phyloP scores from a whole-genome alignment of 2,113 vertebrate species.

The Clarias magur region DNA sequence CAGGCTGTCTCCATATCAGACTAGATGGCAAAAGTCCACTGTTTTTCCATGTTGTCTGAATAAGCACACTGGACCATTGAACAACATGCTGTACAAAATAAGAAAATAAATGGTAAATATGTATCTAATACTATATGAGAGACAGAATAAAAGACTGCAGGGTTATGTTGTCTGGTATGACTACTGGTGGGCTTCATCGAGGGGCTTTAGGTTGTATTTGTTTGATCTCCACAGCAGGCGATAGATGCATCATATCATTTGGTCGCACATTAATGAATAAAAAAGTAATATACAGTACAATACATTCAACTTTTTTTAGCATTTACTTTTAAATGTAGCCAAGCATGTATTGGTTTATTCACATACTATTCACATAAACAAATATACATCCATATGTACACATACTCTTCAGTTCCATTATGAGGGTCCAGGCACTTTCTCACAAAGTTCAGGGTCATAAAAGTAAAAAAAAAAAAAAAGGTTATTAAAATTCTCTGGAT shows the following conservation, averaged over 20 bases:
- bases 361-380: conserved; percentile 76
- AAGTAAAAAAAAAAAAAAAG: not conserved
- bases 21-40: conserved; percentile 67
- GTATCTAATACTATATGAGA: conserved; percentile 47
- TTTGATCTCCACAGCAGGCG: conserved; percentile 32
- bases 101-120: conserved; percentile 50
- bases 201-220: conserved; percentile 44
- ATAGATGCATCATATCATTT: conserved; percentile 55
- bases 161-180: conserved; percentile 38
- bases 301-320: conserved; percentile 73
- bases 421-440: conserved; percentile 74
- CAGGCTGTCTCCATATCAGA: conserved; percentile 49
- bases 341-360: conserved; percentile 75
- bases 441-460: conserved; percentile 51
- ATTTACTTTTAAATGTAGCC: conserved; percentile 70
- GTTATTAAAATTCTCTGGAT: conserved; percentile 27
- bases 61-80: conserved; percentile 49
- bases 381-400: conserved; percentile 78
- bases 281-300: conserved; percentile 68
- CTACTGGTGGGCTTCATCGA: conserved; percentile 10
- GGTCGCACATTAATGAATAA: conserved; percentile 60
- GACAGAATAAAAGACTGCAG: conserved; percentile 46
- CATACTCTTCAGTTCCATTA: conserved; percentile 57
- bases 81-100: conserved; percentile 45
- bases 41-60: conserved; percentile 53